Percentiles rank a stretch among this genome's conserved stretches.
These are phyloP conservation scores for Oreochromis aureus DNA, from an alignment of 2,113 vertebrate species.

Conservation along the genomic window DNA sequence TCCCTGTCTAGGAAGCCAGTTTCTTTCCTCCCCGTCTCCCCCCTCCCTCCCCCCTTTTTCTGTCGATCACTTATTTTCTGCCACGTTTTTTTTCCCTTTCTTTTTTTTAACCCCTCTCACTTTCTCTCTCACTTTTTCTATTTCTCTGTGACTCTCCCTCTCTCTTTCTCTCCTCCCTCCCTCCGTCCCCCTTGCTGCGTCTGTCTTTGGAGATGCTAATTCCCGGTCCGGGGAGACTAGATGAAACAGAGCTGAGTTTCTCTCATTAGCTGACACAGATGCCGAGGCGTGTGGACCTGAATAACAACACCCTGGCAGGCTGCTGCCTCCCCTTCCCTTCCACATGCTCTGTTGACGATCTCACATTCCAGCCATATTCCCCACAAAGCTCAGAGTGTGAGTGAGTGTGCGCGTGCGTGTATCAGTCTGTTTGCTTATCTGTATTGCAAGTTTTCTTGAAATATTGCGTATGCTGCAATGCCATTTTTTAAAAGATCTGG, in stretches of 20 bases:
- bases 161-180: slow-evolving; percentile 15
- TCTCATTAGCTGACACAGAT: slow-evolving; percentile 78
- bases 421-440: slow-evolving; percentile 14
- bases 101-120: not conserved
- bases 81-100: not conserved
- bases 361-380: slow-evolving; percentile 61
- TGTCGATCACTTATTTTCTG: slow-evolving; percentile 57
- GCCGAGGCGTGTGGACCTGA: slow-evolving; percentile 73
- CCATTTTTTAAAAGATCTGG: slow-evolving; percentile 26
- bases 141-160: slow-evolving; percentile 26
- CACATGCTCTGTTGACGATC: slow-evolving; percentile 54
- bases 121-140: not conserved
- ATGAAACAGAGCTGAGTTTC: slow-evolving; percentile 74
- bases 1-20: slow-evolving; percentile 52
- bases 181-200: slow-evolving; percentile 56
- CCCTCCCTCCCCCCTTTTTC: not conserved
- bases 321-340: slow-evolving; percentile 59
- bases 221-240: slow-evolving; percentile 71
- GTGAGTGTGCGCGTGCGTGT: not conserved
- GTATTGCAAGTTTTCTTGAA: slow-evolving; percentile 51
- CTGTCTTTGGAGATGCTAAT: slow-evolving; percentile 76
- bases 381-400: slow-evolving; percentile 24
- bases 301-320: slow-evolving; percentile 72
- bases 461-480: slow-evolving; percentile 47
- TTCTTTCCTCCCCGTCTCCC: not conserved